phyloP scores from a whole-genome alignment of 2,888 invertebrate species.

The Taenaris catops region DNA sequence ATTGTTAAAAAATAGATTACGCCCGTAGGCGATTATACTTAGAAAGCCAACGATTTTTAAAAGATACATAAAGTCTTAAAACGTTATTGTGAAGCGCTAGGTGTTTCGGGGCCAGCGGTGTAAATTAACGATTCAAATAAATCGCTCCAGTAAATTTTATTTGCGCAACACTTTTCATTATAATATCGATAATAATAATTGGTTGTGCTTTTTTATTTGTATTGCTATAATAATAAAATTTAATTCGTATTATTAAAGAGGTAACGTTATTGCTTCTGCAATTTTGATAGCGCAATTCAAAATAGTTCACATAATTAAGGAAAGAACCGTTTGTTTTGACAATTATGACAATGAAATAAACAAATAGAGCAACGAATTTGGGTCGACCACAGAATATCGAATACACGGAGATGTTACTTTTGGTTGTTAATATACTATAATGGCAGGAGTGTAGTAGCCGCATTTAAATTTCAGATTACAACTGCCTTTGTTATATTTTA shows the following conservation, averaged over 20 bases:
- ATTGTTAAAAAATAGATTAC: slow-evolving; percentile 12
- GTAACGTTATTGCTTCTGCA: background rate
- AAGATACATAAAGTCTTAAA: slow-evolving; percentile 4
- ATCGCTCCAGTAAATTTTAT: slow-evolving; percentile 1
- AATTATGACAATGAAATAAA: too few relatives aligned
- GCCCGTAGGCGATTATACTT: slow-evolving; percentile 8
- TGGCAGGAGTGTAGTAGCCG: too few relatives aligned
- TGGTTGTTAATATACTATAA: too few relatives aligned
- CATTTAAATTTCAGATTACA: too few relatives aligned
- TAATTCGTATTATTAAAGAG: background rate
- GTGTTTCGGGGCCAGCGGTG: background rate
- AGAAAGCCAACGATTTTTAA: slow-evolving; percentile 9
- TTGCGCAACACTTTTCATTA: slow-evolving; percentile 3
- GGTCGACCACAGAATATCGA: too few relatives aligned
- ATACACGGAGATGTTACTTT: too few relatives aligned
- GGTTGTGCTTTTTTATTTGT: slow-evolving; percentile 1
- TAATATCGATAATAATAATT: slow-evolving; percentile 1
- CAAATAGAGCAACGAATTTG: too few relatives aligned
- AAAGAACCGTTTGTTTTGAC: too few relatives aligned
- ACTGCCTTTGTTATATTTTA: too few relatives aligned
- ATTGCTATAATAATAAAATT: background rate
- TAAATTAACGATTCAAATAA: slow-evolving; percentile 2
- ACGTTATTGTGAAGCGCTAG: slow-evolving; percentile 3
- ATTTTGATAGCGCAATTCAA: too few relatives aligned
- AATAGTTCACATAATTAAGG: too few relatives aligned